These are phyloP conservation scores for Eumeta japonica DNA, from an alignment of 1,140 invertebrate genomes.

Conservation along the genomic window DNA sequence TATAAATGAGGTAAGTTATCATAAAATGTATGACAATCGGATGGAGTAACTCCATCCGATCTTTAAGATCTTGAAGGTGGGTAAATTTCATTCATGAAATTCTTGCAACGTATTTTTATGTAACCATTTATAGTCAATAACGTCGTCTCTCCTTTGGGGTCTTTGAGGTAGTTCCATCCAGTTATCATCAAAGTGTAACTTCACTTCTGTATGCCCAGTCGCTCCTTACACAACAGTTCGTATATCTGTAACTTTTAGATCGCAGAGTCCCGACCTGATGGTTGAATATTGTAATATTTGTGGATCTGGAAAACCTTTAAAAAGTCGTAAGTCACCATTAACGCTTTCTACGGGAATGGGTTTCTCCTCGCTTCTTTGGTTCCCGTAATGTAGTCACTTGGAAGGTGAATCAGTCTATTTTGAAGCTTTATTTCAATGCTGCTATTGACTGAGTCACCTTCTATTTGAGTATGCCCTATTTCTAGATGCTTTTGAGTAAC, in stretches of 20 bases:
- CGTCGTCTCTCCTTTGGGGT: not conserved
- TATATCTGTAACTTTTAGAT: not conserved
- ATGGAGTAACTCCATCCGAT: too few species aligned
- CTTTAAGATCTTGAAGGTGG: too few species aligned
- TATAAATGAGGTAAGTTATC: too few species aligned
- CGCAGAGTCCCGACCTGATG: too few species aligned
- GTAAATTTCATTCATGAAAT: not conserved
- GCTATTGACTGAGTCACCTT: slow-evolving; percentile 36
- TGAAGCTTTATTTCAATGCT: slow-evolving; percentile 9
- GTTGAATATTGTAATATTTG: too few species aligned
- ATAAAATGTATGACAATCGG: too few species aligned
- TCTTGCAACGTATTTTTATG: not conserved
- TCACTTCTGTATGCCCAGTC: slow-evolving; percentile 10
- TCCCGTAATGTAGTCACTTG: slow-evolving; percentile 9
- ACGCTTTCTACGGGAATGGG: slow-evolving; percentile 8
- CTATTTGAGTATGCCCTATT: slow-evolving; percentile 47
- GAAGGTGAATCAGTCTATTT: slow-evolving; percentile 10
- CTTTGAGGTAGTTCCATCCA: slow-evolving; percentile 8
- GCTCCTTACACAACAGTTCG: too few species aligned
- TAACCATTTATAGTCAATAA: not conserved
- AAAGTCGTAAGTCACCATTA: slow-evolving; percentile 6
- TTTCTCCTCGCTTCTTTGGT: slow-evolving; percentile 7
- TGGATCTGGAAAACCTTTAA: slow-evolving; percentile 12
- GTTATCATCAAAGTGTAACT: too few species aligned
- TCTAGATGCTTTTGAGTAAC: slow-evolving; percentile 43